Conservation (phyloP, 2,113 vertebrate genomes). For the Actenoides hombroni region DNA sequence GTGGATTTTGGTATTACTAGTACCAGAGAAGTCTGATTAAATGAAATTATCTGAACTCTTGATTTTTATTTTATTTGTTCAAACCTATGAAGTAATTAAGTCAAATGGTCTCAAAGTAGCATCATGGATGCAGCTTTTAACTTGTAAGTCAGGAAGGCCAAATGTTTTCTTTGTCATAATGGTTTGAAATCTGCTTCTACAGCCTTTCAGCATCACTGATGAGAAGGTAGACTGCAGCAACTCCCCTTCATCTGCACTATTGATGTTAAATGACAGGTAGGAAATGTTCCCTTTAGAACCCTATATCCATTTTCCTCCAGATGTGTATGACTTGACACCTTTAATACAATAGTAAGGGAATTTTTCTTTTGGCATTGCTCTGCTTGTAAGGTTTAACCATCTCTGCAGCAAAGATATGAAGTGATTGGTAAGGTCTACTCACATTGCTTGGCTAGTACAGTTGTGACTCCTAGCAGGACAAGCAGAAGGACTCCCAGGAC, state of each 20-base stretch:
- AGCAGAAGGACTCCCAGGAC: conserved; percentile 25
- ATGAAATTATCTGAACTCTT: neutral
- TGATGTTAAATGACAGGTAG: neutral
- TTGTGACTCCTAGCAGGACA: neutral
- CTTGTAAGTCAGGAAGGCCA: neutral
- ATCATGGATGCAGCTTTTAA: neutral
- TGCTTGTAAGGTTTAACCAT: neutral
- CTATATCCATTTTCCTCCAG: neutral
- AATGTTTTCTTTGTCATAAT: neutral
- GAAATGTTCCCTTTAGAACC: neutral
- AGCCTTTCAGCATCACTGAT: neutral
- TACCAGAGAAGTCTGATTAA: neutral
- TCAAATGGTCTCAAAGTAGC: neutral
- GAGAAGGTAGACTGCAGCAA: neutral
- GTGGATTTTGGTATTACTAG: neutral
- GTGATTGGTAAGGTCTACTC: neutral
- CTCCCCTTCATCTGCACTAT: neutral
- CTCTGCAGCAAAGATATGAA: neutral
- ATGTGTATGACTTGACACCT: neutral
- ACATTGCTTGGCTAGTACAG: neutral
- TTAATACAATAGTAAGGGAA: rapidly evolving
- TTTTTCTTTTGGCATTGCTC: neutral
- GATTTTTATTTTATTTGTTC: neutral
- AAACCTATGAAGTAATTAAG: neutral
- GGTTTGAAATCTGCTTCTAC: neutral